phyloP scores from a whole-genome alignment of 2,888 invertebrate species.

The Phortica magna region DNA sequence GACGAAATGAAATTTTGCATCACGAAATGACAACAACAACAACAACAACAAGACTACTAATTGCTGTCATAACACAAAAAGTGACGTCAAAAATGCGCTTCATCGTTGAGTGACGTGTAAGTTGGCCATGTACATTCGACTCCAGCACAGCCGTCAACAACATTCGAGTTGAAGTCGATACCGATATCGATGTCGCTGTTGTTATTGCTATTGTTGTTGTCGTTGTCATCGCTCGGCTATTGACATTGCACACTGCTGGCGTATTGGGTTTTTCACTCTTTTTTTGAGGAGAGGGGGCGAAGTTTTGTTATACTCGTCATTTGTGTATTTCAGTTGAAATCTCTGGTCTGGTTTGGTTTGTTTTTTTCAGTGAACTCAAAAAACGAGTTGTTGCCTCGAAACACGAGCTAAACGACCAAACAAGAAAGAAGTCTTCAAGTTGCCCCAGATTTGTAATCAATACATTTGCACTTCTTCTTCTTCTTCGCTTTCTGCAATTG shows the following conservation, averaged over 20 bases:
- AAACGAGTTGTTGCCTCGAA: slow-evolving; percentile 10
- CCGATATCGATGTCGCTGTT: not conserved
- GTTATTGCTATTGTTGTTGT: not conserved
- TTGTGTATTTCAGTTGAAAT: not conserved
- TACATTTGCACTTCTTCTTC: slow-evolving; percentile 33
- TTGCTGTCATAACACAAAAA: slow-evolving; percentile 55
- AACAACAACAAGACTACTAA: slow-evolving; percentile 53
- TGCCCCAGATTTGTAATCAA: slow-evolving; percentile 51
- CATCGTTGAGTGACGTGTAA: not conserved
- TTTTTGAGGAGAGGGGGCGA: too few relatives aligned
- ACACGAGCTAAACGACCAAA: not conserved
- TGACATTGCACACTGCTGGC: not conserved
- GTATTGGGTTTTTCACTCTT: not conserved
- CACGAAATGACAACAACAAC: slow-evolving; percentile 56
- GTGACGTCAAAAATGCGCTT: slow-evolving; percentile 53
- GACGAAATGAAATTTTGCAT: slow-evolving; percentile 59
- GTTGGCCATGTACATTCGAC: too few relatives aligned
- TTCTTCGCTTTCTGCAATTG: not conserved
- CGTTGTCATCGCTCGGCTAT: not conserved
- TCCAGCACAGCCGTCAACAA: too few relatives aligned
- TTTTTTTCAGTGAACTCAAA: not conserved
- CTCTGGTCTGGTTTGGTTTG: not conserved
- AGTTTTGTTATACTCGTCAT: not conserved
- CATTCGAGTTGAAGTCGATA: too few relatives aligned
- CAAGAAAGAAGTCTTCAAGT: slow-evolving; percentile 26